Base-by-base conservation (phyloP, 1,140 invertebrate genomes). In the Nixonia krombeini region DNA sequence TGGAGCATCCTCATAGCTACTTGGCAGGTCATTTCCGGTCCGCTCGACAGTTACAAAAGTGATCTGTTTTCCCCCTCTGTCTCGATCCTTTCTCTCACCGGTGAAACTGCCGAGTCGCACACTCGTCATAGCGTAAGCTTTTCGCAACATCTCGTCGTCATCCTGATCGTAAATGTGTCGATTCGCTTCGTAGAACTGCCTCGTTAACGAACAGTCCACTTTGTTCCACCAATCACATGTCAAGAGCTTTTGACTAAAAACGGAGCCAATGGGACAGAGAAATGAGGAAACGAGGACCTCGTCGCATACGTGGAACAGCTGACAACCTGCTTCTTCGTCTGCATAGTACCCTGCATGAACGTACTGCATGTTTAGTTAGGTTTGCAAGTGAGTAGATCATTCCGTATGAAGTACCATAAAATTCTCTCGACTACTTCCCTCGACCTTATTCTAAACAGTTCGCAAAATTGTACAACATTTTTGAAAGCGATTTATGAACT, bases 211-310 rank as follows among this genome's bases (percentile, higher is more conserved):
- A 63, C 87, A 88, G 42, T 87, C 81, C 0, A 87, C 86, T 70
- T 87, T 87, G 37, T 76, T 86, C 87, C 87, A 88, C 87, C 87
- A 88, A 45, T 88, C 86, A 59, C 87, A 88, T 2, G 87, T 84
- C 38, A 87, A 72, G 33, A 86, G 52, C 56, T 86, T 84, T 64
- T 88, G 87, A 52, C 87, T 89, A 70, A 87, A 88, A 4, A 84
- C 79, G 0, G 87, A 87, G 29, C 88, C 87, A 50, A 88, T 84
- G n/a, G 87, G 87, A 56, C 88, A 89, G 0, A 88, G 74, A 53
- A 88, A 88, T 4, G 87, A 87, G 17, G 86, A 81, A 0, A 84
- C 74, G 26, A 84, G 45, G n/a, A 82, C 83, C 23, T 80, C 81
- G 56, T 87, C 83, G 62, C 88, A 89, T 4, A 88, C 81, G 63